Evolutionary conservation across 2,797 vertebrate species (phyloP).

Genomic region (Channallabes apus): DNA sequence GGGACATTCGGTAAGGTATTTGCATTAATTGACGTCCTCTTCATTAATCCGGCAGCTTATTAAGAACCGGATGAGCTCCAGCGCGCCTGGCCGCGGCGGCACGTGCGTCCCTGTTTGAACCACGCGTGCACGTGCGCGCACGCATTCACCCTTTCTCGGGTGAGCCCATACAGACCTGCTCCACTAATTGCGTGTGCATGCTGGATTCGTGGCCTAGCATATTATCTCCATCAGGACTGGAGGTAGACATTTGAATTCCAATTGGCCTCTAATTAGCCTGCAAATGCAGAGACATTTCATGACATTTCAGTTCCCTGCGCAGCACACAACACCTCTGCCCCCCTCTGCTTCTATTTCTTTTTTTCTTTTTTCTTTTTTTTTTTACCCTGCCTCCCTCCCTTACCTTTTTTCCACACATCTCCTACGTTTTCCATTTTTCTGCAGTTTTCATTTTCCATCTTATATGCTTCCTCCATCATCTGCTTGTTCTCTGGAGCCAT

Average conservation of each 20-base stretch:
- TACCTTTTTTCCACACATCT: not conserved
- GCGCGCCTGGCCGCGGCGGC: not conserved
- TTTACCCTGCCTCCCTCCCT: not conserved
- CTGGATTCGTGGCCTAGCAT: constrained; percentile 26
- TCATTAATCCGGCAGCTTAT: constrained; percentile 48
- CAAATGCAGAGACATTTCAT: constrained; percentile 65
- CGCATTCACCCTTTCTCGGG: not conserved
- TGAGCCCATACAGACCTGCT: constrained; percentile 29
- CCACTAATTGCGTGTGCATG: constrained; percentile 28
- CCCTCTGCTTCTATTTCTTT: not conserved
- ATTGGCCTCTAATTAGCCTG: constrained; percentile 65
- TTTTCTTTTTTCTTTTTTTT: not conserved
- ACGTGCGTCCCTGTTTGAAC: not conserved
- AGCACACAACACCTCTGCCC: constrained; percentile 25
- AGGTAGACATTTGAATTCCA: constrained; percentile 62
- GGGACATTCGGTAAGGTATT: constrained; percentile 20
- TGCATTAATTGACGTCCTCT: constrained; percentile 42
- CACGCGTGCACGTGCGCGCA: not conserved
- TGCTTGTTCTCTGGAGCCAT: constrained; percentile 48
- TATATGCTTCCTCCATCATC: not conserved
- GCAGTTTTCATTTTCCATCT: not conserved
- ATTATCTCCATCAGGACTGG: constrained; percentile 51
- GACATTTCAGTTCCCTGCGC: constrained; percentile 62
- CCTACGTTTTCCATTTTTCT: not conserved
- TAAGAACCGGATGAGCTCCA: constrained; percentile 35